Percentiles rank a stretch among this genome's conserved stretches.
Evolutionary conservation across 1,140 invertebrate genomes (phyloP).

Genomic region (Listronotus bonariensis): DNA sequence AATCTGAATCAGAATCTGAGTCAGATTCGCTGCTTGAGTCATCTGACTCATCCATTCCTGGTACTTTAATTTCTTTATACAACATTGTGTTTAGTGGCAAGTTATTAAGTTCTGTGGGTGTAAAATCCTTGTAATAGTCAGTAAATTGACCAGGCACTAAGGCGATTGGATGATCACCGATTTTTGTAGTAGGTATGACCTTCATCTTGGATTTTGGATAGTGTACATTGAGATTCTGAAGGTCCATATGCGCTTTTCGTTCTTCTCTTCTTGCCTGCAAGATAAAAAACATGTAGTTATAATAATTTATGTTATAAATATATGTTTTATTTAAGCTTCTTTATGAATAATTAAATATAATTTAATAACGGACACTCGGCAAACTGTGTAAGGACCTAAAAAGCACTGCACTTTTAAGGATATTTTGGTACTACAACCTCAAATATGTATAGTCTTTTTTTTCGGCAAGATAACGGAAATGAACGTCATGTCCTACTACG

Average conservation of each 20-base stretch:
- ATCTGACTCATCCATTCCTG: constrained; percentile 54
- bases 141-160: constrained; percentile 92
- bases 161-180: constrained; percentile 86
- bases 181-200: constrained; percentile 56
- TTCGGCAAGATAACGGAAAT: too few relatives aligned
- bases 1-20: constrained; percentile 59
- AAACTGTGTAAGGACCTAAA: constrained; percentile 6
- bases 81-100: constrained; percentile 91
- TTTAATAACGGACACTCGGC: neutral
- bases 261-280: constrained; percentile 63
- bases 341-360: too few relatives aligned
- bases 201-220: constrained; percentile 58
- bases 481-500: too few relatives aligned
- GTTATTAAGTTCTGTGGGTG: constrained; percentile 70
- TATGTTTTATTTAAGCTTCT: too few relatives aligned
- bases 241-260: constrained; percentile 71
- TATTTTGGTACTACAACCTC: too few relatives aligned
- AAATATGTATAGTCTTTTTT: too few relatives aligned
- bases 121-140: constrained; percentile 78
- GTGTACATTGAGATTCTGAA: constrained; percentile 65
- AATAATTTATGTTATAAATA: neutral
- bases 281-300: constrained; percentile 8
- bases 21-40: constrained; percentile 62
- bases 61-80: constrained; percentile 66
- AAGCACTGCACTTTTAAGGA: too few relatives aligned